Base-by-base conservation (phyloP, 2,797 vertebrate genomes). In the Catostomus latipinnis region DNA sequence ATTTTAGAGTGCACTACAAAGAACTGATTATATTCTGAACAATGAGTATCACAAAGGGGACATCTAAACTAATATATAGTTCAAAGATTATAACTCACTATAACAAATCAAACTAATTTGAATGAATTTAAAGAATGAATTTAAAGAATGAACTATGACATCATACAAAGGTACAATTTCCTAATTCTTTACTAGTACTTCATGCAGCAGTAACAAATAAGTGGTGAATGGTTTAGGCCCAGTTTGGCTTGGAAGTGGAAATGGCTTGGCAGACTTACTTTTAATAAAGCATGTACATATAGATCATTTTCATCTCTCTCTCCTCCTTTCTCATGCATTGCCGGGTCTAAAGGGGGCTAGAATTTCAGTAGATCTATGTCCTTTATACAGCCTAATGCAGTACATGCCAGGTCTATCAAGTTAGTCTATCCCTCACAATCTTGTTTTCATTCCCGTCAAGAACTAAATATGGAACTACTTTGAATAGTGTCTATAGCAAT, bases 241-340 rank as follows among this genome's bases (percentile, higher is more conserved):
- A 76, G 62, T 76, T 66, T 18, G 7, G 87, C 84, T 81, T 86
- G 5, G 63, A 83, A 52, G 18, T 57, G 86, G 80, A 87, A 88
- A 89, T 87, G 87, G 88, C 87, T 86, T 88, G 85, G 82, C 84
- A 82, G 87, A 81, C 79, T 81, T 68, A 69, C 69, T 65, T 43
- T 74, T 65, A 71, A 67, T 46, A 77, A 78, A 82, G 48, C 58
- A 81, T 78, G 67, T 52, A 80, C 81, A 76, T 82, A 83, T 83
- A 88, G 76, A 83, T 52, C 82, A 75, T 48, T 48, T 67, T 48
- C 49, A 34, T 34, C 34, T 34, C 34, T 34, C 34, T 34, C 2
- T 34, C 34, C 34, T 34, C 34, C 34, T 34, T 34, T 34, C 34
- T 34, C 34, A 34, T 34, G 34, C 34, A 34, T 34, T 2, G 2